Percentiles rank a stretch among this genome's conserved stretches.
Conservation (phyloP, 2,113 vertebrate genomes). For the Bothrops jararaca region DNA sequence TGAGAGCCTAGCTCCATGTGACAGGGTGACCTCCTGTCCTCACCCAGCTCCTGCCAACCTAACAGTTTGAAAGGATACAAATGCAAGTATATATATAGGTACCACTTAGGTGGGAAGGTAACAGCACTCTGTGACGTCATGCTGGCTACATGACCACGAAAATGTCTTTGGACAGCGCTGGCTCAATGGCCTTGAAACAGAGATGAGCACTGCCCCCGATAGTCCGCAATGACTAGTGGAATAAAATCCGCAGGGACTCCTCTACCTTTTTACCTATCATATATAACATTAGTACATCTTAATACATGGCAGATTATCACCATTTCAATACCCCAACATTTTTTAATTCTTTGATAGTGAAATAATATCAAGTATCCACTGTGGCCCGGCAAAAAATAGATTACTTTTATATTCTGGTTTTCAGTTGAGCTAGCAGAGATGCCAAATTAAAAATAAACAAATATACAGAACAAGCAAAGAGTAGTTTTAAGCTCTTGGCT, state of each 20-base stretch:
- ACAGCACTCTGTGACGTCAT: neutral
- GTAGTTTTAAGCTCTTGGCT: neutral
- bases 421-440: slow-evolving; percentile 7
- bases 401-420: slow-evolving; percentile 32
- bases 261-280: neutral
- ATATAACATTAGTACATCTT: neutral
- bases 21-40: neutral
- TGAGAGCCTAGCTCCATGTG: neutral
- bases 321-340: neutral
- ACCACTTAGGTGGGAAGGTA: neutral
- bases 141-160: neutral
- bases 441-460: neutral
- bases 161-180: neutral
- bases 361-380: slow-evolving; percentile 10
- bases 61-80: neutral
- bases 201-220: neutral
- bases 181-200: neutral
- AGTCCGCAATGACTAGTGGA: neutral
- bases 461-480: neutral
- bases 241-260: neutral
- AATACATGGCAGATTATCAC: neutral
- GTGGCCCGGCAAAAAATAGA: neutral
- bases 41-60: neutral
- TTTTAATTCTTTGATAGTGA: neutral
- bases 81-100: neutral